Evolutionary conservation across 1,140 invertebrate species (phyloP).

Genomic region (Drosophila grimshawi): DNA sequence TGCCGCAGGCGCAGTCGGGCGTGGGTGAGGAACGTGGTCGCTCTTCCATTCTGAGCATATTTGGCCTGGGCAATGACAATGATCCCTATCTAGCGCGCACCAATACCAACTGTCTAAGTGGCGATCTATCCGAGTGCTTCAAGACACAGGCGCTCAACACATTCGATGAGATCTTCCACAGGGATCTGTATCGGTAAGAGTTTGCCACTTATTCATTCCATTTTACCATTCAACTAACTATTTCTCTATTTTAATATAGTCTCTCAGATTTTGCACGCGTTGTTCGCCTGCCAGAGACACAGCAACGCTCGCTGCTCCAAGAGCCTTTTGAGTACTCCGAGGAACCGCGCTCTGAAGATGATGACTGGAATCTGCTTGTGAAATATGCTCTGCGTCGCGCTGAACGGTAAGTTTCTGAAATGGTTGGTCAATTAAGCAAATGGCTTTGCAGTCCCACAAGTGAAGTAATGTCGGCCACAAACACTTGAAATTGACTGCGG

Average conservation of each 20-base stretch:
- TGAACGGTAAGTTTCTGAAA: constrained; percentile 86
- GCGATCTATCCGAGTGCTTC: constrained; percentile 92
- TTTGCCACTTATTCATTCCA: neutral
- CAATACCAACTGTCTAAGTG: constrained; percentile 89
- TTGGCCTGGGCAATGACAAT: constrained; percentile 89
- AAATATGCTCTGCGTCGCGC: constrained; percentile 90
- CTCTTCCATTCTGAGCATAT: constrained; percentile 88
- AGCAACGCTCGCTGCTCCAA: constrained; percentile 87
- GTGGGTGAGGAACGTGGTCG: constrained; percentile 70
- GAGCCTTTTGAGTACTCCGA: constrained; percentile 89
- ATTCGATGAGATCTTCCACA: constrained; percentile 91
- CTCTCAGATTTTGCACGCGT: constrained; percentile 89
- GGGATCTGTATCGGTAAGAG: constrained; percentile 86
- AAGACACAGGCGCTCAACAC: constrained; percentile 90
- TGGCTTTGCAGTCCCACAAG: constrained; percentile 38
- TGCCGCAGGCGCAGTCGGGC: constrained; percentile 41
- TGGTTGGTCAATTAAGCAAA: constrained; percentile 61
- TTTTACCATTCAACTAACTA: neutral
- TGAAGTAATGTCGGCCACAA: constrained; percentile 67
- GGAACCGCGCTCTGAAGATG: constrained; percentile 88
- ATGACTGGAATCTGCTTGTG: constrained; percentile 91
- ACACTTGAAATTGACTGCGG: constrained; percentile 24
- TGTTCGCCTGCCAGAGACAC: constrained; percentile 87
- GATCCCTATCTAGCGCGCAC: constrained; percentile 90
- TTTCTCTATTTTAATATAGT: constrained; percentile 67